phyloP scores from a whole-genome alignment of 2,113 vertebrate genomes.

The Xiphias gladius region DNA sequence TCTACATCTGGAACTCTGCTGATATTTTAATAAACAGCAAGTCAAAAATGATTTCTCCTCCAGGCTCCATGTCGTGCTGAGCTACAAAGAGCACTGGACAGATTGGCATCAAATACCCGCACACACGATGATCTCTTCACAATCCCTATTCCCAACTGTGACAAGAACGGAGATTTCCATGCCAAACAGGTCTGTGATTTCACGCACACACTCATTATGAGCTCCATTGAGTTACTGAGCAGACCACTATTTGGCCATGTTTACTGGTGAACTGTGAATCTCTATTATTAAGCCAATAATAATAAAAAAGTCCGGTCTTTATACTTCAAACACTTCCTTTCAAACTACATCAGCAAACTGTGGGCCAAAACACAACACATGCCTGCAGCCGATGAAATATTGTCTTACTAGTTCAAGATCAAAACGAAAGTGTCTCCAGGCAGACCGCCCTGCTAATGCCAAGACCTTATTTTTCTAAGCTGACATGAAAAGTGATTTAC shows the following conservation, averaged over 20 bases:
- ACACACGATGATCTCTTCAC: slow-evolving; percentile 92
- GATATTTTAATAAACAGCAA: neutral
- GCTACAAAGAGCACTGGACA: slow-evolving; percentile 90
- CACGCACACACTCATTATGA: neutral
- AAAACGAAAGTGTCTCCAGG: slow-evolving; percentile 61
- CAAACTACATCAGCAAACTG: slow-evolving; percentile 45
- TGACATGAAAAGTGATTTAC: slow-evolving; percentile 65
- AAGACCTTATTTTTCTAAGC: slow-evolving; percentile 54
- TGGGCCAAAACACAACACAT: slow-evolving; percentile 56
- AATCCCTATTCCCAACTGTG: slow-evolving; percentile 96
- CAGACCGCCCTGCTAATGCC: slow-evolving; percentile 48
- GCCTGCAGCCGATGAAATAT: slow-evolving; percentile 55
- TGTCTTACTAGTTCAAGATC: slow-evolving; percentile 61
- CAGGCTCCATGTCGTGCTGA: slow-evolving; percentile 93
- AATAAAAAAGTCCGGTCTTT: slow-evolving; percentile 57
- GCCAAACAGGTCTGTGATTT: slow-evolving; percentile 90
- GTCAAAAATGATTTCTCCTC: neutral
- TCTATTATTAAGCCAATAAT: slow-evolving; percentile 30
- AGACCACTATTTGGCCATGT: slow-evolving; percentile 4
- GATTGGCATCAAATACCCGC: slow-evolving; percentile 89
- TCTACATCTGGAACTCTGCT: neutral
- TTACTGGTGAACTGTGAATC: slow-evolving; percentile 30
- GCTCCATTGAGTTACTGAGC: slow-evolving; percentile 14
- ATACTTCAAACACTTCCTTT: slow-evolving; percentile 42
- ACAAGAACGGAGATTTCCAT: slow-evolving; percentile 94